A percentile compares a stretch with the other conserved stretches of the same genome.
Conservation (phyloP, 2,113 vertebrate species). For the Glareola pratincola region DNA sequence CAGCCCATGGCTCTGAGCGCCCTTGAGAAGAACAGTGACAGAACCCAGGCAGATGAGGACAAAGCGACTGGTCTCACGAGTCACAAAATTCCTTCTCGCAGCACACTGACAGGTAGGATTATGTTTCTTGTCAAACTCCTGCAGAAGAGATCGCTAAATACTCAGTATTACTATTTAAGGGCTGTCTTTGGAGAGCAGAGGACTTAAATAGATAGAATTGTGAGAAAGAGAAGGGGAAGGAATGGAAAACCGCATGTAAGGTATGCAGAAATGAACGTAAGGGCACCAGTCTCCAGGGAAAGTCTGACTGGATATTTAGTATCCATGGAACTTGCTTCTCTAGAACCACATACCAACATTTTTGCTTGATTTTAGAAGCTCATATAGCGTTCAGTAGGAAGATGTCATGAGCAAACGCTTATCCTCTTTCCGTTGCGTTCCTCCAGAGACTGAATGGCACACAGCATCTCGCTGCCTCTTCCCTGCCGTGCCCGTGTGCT, state of each 20-base stretch:
- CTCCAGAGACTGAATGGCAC: conserved; percentile 81
- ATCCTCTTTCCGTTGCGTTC: conserved; percentile 85
- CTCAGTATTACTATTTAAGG: background rate
- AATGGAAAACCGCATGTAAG: background rate
- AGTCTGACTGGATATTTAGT: background rate
- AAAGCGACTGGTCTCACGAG: conserved; percentile 86
- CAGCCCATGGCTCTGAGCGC: conserved; percentile 69
- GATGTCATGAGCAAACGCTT: background rate
- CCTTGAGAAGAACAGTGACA: conserved; percentile 86
- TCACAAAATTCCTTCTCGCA: conserved; percentile 87
- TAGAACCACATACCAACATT: background rate
- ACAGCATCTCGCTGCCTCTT: conserved; percentile 90
- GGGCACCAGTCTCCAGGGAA: background rate
- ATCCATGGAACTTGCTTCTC: background rate
- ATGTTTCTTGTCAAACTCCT: conserved; percentile 90
- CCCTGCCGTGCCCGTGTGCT: conserved; percentile 86
- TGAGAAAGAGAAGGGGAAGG: background rate
- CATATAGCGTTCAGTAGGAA: background rate
- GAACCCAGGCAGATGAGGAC: conserved; percentile 87
- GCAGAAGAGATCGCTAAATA: background rate
- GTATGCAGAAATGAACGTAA: background rate
- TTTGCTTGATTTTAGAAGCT: background rate
- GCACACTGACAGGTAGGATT: conserved; percentile 88
- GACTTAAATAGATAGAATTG: background rate
- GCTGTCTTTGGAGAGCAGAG: background rate